Evolutionary conservation across 2,113 vertebrate genomes (phyloP), one percentile per base, ranked within the genome.

Genomic region (Poeciliopsis turrubarensis): DNA sequence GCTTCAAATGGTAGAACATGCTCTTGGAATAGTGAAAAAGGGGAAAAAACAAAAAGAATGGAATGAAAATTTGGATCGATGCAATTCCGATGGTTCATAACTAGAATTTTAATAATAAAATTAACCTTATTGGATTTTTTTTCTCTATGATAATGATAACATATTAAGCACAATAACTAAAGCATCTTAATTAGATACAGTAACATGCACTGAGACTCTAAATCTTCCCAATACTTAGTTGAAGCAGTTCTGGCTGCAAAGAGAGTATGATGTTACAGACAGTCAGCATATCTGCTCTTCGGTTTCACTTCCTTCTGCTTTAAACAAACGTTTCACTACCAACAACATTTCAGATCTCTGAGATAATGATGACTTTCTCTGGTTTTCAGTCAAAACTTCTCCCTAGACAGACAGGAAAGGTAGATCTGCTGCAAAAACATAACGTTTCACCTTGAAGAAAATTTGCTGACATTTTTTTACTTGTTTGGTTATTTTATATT

Each of bases 121-220:
- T 15, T 47, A 47, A 47, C 17, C 15, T 5, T 5, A 47, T 47
- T 47, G 17, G 4, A 47, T 2, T 17, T 17, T 47, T 47, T 47
- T 47, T 19, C 77, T 82, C 74, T 70, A 29, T 57, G 8, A 22
- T 57, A 7, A 22, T n/a, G 22, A 8, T 57, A 2, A 57, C 51
- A 57, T 47, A 47, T 57, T 19, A 57, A 19, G 25, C 51, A 54
- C 22, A 54, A 54, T 7, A 54, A 54, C 17, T 54, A 19, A 57
- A 25, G n/a, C 1, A 57, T 57, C 9, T 8, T 3, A 10, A 7
- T n/a, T 3, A 57, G 10, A 57, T 57, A 57, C 8, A 57, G 51
- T 57, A 10, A 57, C 25, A n/a, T 57, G 19, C 17, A 47, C 17
- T 6, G 1, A 47, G 17, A 47, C 8, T 2, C 5, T 25, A 57